Evolutionary conservation across 2,888 invertebrate species (phyloP).

Genomic region (Polyommatus iphigenia): DNA sequence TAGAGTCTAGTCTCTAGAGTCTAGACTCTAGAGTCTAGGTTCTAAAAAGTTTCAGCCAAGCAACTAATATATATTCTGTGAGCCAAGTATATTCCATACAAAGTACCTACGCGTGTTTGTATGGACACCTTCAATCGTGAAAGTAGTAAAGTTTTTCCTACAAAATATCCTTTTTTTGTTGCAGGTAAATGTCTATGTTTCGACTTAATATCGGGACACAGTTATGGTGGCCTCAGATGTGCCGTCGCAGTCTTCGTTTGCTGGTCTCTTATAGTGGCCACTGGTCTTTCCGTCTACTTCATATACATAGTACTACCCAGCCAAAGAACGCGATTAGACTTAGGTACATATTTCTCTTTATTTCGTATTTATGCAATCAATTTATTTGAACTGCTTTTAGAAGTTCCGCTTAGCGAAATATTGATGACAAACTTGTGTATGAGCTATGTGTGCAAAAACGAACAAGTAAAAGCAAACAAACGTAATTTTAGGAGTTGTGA

Average conservation of each 20-base stretch:
- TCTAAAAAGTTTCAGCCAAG: too few species aligned
- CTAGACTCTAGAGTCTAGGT: too few species aligned
- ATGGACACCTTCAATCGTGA: too few species aligned
- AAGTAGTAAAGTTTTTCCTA: not conserved
- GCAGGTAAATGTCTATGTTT: constrained; percentile 70
- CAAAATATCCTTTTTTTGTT: constrained; percentile 35
- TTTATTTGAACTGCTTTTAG: not conserved
- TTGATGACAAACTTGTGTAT: constrained; percentile 1
- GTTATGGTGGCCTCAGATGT: constrained; percentile 56
- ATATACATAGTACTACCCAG: constrained; percentile 51
- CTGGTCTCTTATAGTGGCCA: constrained; percentile 64
- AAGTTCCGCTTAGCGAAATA: not conserved
- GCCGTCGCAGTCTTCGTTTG: constrained; percentile 71
- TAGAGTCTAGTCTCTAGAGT: too few species aligned
- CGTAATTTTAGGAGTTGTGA: not conserved
- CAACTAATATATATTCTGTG: too few species aligned
- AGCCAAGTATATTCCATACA: too few species aligned
- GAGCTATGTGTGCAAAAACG: not conserved
- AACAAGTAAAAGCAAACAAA: not conserved
- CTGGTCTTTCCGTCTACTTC: constrained; percentile 58
- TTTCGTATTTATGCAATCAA: not conserved
- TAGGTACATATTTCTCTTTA: constrained; percentile 54
- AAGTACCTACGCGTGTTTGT: too few species aligned
- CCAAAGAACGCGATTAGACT: constrained; percentile 53
- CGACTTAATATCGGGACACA: constrained; percentile 47